These are phyloP conservation scores for Actias luna DNA, from an alignment of 2,888 invertebrate species.

Conservation along the genomic window DNA sequence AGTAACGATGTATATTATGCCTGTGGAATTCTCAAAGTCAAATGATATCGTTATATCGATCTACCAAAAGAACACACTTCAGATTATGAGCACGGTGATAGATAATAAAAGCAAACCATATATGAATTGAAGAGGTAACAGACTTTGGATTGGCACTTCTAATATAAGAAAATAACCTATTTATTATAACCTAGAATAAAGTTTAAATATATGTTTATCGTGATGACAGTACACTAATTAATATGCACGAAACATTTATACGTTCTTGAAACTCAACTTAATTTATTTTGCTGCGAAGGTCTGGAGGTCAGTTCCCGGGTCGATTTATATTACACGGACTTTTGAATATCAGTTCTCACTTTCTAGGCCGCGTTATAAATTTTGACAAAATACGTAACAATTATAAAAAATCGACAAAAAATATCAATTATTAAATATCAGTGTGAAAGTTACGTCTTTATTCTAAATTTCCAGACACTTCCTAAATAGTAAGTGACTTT, in stretches of 20 bases:
- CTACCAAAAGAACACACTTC: not conserved
- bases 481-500: not conserved
- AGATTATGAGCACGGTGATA: not conserved
- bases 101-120: not conserved
- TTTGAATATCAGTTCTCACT: not conserved
- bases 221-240: not conserved
- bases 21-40: not conserved
- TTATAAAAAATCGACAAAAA: not conserved
- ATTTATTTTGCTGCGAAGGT: conserved; percentile 16
- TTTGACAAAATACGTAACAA: not conserved
- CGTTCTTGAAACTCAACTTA: not conserved
- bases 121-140: not conserved
- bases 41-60: not conserved
- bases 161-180: too few species aligned
- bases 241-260: conserved; percentile 1
- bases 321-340: not conserved
- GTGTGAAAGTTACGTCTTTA: not conserved
- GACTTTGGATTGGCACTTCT: too few species aligned
- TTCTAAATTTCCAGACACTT: not conserved
- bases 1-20: not conserved
- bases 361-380: not conserved
- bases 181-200: not conserved
- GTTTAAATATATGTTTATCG: not conserved
- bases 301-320: conserved; percentile 15
- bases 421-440: not conserved